Percentiles rank a stretch among this genome's conserved stretches.
Evolutionary conservation across 2,888 invertebrate species (phyloP).

Genomic region (Onthophagus sagittarius): DNA sequence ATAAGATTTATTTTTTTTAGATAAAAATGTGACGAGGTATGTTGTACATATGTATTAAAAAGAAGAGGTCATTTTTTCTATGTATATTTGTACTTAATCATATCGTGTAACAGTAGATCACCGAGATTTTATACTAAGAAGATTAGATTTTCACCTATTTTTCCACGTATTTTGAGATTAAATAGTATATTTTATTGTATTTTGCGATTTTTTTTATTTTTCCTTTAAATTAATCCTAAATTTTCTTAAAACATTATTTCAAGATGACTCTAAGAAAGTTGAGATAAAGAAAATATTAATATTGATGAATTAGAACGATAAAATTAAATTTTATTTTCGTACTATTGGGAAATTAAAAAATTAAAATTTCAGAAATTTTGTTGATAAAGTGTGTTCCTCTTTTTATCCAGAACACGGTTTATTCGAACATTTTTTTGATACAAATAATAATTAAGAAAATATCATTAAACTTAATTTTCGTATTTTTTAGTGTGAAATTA

Average conservation of each 20-base stretch:
- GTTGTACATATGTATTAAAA: conserved; percentile 21
- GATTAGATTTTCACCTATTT: conserved; percentile 17
- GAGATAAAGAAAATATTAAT: too few species aligned
- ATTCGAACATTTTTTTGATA: too few species aligned
- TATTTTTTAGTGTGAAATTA: too few species aligned
- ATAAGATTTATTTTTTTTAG: neutral
- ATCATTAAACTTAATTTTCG: too few species aligned
- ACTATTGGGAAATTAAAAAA: too few species aligned
- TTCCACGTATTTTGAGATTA: conserved; percentile 22
- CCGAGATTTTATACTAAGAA: neutral
- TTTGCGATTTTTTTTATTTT: neutral
- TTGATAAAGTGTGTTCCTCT: too few species aligned
- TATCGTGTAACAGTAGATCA: conserved; percentile 10
- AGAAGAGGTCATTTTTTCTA: conserved; percentile 15
- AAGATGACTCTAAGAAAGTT: too few species aligned
- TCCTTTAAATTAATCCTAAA: neutral
- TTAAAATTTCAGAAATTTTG: too few species aligned
- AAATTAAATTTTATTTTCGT: too few species aligned
- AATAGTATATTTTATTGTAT: conserved; percentile 23
- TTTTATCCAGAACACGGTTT: too few species aligned
- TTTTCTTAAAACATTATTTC: neutral
- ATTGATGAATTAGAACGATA: too few species aligned
- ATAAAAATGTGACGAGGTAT: conserved; percentile 14
- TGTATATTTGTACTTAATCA: conserved; percentile 26
- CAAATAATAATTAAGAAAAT: too few species aligned